These are phyloP conservation scores for Oncorhynchus clarkii DNA, from an alignment of 2,113 vertebrate genomes.

Conservation along the genomic window DNA sequence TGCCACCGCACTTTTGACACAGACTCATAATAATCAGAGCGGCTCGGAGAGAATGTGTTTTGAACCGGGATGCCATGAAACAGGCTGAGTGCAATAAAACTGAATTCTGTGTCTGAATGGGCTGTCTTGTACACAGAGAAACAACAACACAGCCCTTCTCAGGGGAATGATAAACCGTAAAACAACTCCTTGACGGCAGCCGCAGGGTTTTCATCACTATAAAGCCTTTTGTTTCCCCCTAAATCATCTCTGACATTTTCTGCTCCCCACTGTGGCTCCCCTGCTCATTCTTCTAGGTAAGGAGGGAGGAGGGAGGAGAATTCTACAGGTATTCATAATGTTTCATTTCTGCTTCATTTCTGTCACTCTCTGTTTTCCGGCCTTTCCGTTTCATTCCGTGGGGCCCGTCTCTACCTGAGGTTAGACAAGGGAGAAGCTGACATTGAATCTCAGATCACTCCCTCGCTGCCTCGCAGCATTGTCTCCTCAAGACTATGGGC, in stretches of 20 bases:
- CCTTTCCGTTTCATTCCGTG: constrained; percentile 11
- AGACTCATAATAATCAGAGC: too few species aligned
- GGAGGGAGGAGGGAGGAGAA: constrained; percentile 29
- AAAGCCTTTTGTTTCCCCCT: background rate
- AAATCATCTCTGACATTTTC: constrained; percentile 14
- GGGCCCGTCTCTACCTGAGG: constrained; percentile 44
- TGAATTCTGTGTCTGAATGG: too few species aligned
- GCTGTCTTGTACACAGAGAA: too few species aligned
- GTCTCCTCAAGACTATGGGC: constrained; percentile 49
- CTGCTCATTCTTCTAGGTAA: constrained; percentile 7
- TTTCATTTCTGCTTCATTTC: constrained; percentile 54
- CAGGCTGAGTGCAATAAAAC: too few species aligned
- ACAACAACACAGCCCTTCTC: too few species aligned
- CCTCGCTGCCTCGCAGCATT: constrained; percentile 28
- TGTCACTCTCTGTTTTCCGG: constrained; percentile 47
- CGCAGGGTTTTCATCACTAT: background rate
- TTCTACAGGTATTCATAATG: constrained; percentile 42
- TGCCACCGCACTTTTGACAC: background rate
- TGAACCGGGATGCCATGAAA: too few species aligned
- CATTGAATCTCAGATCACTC: constrained; percentile 41
- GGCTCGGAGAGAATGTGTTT: too few species aligned
- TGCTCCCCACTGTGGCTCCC: background rate
- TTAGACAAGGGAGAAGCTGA: constrained; percentile 41
- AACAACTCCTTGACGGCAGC: background rate
- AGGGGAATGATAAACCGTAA: too few species aligned